These are phyloP conservation scores for Dyspetes luteomarginatus DNA, from an alignment of 2,888 invertebrate species.

Conservation along the genomic window DNA sequence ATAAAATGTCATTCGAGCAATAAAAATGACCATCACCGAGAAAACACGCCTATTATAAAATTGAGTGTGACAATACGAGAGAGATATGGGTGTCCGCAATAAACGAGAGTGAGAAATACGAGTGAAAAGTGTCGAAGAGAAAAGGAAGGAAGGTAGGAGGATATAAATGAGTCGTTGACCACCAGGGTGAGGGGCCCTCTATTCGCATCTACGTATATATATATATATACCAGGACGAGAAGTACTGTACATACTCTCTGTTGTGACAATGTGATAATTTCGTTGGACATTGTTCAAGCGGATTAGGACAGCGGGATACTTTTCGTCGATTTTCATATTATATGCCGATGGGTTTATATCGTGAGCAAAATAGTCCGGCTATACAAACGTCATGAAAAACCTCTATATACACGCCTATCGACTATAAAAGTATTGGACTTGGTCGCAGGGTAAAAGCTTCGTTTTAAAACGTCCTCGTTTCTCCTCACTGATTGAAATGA, in stretches of 20 bases:
- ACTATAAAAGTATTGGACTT: neutral
- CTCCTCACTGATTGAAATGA: slow-evolving; percentile 18
- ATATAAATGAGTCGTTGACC: slow-evolving; percentile 12
- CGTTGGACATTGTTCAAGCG: slow-evolving; percentile 67
- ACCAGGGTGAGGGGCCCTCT: neutral
- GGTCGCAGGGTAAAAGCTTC: slow-evolving; percentile 3
- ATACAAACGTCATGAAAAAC: slow-evolving; percentile 7
- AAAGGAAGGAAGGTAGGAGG: slow-evolving; percentile 32
- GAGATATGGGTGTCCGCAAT: slow-evolving; percentile 50
- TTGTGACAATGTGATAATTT: slow-evolving; percentile 76
- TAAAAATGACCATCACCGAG: slow-evolving; percentile 38
- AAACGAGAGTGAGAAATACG: slow-evolving; percentile 37
- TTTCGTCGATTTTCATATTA: slow-evolving; percentile 23
- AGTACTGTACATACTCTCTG: slow-evolving; percentile 56
- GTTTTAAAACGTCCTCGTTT: slow-evolving; percentile 36
- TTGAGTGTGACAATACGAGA: slow-evolving; percentile 26
- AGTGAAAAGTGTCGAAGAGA: slow-evolving; percentile 4
- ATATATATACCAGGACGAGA: neutral
- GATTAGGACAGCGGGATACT: slow-evolving; percentile 65
- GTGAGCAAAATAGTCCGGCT: slow-evolving; percentile 4
- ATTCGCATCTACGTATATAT: neutral
- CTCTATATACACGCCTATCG: neutral
- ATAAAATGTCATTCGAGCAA: slow-evolving; percentile 27
- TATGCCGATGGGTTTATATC: slow-evolving; percentile 21
- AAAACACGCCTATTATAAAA: slow-evolving; percentile 47